These are phyloP conservation scores for Saxicola maurus DNA, from an alignment of 2,797 vertebrate species.

Conservation along the genomic window DNA sequence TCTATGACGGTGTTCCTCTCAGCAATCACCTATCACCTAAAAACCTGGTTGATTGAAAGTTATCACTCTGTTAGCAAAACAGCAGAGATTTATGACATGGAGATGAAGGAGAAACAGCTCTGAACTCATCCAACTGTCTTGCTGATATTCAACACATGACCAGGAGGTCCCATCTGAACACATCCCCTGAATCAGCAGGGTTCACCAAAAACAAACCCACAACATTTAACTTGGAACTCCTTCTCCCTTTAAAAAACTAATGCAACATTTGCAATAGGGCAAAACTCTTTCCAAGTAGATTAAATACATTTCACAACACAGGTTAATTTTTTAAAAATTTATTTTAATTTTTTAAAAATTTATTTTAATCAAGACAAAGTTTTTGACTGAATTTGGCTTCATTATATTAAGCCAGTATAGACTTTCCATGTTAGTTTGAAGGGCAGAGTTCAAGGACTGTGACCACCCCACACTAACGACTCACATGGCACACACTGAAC, in stretches of 20 bases:
- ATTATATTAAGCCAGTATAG: not conserved
- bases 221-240: not conserved
- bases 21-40: not conserved
- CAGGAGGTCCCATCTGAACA: not conserved
- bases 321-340: not conserved
- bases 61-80: not conserved
- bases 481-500: not conserved
- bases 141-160: not conserved
- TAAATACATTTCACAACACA: not conserved
- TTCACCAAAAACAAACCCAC: not conserved
- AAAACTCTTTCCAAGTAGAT: not conserved
- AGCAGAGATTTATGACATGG: not conserved
- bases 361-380: not conserved
- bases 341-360: not conserved
- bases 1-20: accelerated
- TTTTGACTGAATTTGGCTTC: not conserved
- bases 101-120: not conserved
- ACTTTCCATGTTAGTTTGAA: not conserved
- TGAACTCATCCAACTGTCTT: not conserved
- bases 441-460: not conserved
- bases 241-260: not conserved
- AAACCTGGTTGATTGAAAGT: not conserved
- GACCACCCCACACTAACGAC: not conserved
- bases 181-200: not conserved
- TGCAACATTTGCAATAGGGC: not conserved